Base-by-base conservation (phyloP, 2,113 vertebrate genomes). In the Pygathrix nemaeus region DNA sequence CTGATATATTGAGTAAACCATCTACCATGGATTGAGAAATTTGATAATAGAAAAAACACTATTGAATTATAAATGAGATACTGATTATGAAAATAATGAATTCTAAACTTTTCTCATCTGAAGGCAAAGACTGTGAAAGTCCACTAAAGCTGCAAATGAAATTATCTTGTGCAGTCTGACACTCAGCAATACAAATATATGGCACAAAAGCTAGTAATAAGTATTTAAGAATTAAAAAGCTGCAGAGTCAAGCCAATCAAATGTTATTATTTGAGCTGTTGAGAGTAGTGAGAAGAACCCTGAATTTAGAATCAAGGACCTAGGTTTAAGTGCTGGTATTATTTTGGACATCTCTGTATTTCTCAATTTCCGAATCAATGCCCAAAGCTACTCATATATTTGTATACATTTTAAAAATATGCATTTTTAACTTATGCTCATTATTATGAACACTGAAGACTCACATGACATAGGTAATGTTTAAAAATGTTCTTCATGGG, bases 191-290 rank as follows among this genome's bases (percentile, higher is more conserved):
- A 35, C 50, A 90, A 92, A 83, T 66, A 40, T 70, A 75, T 8
- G 18, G 59, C n/a, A 92, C 11, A 80, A 59, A 75, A 90, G 50
- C 32, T 68, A 55, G 35, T 50, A 40, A 76, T 83, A 73, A 40
- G 3, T 52, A 82, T n/a, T 92, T 83, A 86, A 95, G 38, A 81
- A 80, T 92, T 82, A 87, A 93, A 35, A 70, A 86, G 78, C 25
- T 79, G 12, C 2, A 82, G 38, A 78, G 14, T 20, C 13, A 23
- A 93, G 30, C 50, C 83, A 83, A 82, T 72, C 66, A 86, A 72
- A 90, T 73, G 84, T 88, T 73, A 59, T 81, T 35, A 88, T 81
- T 81, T 30, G 32, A 2, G 38, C 6, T 75, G 21, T 80, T 93
- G 72, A 79, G 64, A 76, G 48, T 40, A 75, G 50, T 23, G 9